phyloP scores from a whole-genome alignment of 2,113 vertebrate species.

The Falcunculus frontatus region DNA sequence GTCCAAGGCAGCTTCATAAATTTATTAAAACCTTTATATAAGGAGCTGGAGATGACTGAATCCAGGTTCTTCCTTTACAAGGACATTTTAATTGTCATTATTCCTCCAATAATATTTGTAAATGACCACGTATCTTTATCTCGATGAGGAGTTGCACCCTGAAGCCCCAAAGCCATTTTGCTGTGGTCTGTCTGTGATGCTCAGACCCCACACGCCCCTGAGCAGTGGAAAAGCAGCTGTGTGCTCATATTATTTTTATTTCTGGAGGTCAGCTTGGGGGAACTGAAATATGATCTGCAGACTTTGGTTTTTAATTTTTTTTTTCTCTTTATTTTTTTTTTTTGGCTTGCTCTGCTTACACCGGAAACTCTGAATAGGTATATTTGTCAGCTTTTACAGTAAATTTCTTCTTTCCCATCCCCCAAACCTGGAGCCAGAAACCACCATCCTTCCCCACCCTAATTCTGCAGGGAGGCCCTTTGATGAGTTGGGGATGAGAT shows the following conservation, averaged over 20 bases:
- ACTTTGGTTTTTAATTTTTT: conserved; percentile 35
- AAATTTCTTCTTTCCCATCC: conserved; percentile 32
- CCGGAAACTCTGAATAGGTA: conserved; percentile 62
- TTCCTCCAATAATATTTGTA: background rate
- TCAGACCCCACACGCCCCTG: background rate
- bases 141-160: background rate
- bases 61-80: background rate
- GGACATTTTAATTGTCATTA: background rate
- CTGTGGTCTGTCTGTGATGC: background rate
- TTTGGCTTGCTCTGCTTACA: conserved; percentile 55
- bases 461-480: background rate
- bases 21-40: background rate
- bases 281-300: conserved; percentile 69
- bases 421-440: conserved; percentile 47
- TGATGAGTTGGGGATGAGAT: background rate
- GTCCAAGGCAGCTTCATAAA: background rate
- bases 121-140: rapidly evolving
- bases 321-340: background rate
- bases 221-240: conserved; percentile 60
- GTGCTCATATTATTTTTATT: conserved; percentile 68
- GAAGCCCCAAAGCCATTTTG: background rate
- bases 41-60: background rate
- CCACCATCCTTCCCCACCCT: conserved; percentile 39
- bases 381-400: conserved; percentile 65
- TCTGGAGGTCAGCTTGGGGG: conserved; percentile 56